Evolutionary conservation across 1,140 invertebrate genomes (phyloP), one percentile per base, ranked within the genome.

Genomic region (Listronotus oregonensis): DNA sequence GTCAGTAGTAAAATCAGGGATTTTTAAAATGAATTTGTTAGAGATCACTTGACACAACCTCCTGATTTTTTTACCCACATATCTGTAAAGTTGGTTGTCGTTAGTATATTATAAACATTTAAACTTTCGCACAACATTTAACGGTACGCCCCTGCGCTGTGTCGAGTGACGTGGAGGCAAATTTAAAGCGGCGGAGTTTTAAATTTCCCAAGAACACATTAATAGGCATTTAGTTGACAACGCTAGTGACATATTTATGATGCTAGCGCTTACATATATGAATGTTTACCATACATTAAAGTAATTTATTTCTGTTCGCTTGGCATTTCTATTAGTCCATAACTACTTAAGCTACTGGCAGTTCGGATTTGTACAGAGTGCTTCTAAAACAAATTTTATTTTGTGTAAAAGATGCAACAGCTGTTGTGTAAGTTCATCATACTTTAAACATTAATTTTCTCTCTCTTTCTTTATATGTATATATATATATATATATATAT

Each of bases 221-320:
- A 77, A 78, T 78, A 74, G 77, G 75, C 74, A 78, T 78, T 78
- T 78, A 77, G 72, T 75, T 77, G 77, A 78, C 77, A 78, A 78
- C 75, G 68, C 68, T 74, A 71, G 72, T 78, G 77, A 78, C 75
- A 78, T 78, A 77, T 78, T 78, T 78, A 78, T 78, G 77, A 78
- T 71, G 73, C 71, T 71, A 73, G 69, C 73, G 70, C 71, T 75
- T 72, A 77, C 72, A 75, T 77, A 77, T 78, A 78, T 77, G 75
- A 78, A 76, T 78, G 77, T 78, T 78, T 78, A 78, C 77, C 73
- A 78, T 78, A 78, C 77, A 78, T 78, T 78, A 78, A 75, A 65
- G 75, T 78, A 77, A 78, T 78, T 78, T 78, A 78, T 78, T 70
- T 77, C 73, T 70, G 74, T 76, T 76, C 72, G 67, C 58, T 70